Percentiles rank a stretch among this genome's conserved stretches.
Evolutionary conservation across 2,888 invertebrate species (phyloP).

Genomic region (Xylota segnis): DNA sequence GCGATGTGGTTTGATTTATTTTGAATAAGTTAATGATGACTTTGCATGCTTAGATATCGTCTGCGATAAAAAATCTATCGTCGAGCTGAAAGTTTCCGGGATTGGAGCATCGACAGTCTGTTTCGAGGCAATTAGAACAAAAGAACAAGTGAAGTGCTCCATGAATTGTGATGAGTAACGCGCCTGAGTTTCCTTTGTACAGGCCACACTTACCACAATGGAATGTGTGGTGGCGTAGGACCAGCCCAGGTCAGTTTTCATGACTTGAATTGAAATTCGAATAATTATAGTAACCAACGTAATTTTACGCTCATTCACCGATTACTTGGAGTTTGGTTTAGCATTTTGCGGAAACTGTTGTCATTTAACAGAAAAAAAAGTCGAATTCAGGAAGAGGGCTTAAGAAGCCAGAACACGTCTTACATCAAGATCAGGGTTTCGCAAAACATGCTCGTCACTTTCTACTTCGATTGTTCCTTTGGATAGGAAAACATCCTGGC

Average conservation of each 20-base stretch:
- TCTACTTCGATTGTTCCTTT: no score
- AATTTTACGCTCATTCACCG: background rate
- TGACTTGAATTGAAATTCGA: background rate
- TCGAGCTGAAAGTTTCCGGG: background rate
- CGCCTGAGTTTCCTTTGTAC: background rate
- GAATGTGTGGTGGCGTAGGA: background rate
- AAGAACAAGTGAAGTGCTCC: background rate
- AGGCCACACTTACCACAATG: background rate
- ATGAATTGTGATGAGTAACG: constrained; percentile 8
- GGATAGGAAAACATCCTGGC: no score
- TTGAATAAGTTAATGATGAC: constrained; percentile 18
- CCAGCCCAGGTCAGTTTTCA: background rate
- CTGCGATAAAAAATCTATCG: background rate
- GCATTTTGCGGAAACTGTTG: no score
- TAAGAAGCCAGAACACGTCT: no score
- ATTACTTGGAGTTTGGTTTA: background rate
- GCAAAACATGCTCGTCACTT: no score
- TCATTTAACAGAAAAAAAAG: no score
- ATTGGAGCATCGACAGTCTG: background rate
- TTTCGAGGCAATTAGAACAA: background rate
- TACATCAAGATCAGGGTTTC: no score
- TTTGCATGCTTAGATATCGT: constrained; percentile 1
- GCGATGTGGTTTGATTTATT: constrained; percentile 19
- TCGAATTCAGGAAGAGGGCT: no score
- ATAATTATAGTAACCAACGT: background rate